Evolutionary conservation across 2,113 vertebrate genomes (phyloP).

Genomic region (Archilochus colubris): DNA sequence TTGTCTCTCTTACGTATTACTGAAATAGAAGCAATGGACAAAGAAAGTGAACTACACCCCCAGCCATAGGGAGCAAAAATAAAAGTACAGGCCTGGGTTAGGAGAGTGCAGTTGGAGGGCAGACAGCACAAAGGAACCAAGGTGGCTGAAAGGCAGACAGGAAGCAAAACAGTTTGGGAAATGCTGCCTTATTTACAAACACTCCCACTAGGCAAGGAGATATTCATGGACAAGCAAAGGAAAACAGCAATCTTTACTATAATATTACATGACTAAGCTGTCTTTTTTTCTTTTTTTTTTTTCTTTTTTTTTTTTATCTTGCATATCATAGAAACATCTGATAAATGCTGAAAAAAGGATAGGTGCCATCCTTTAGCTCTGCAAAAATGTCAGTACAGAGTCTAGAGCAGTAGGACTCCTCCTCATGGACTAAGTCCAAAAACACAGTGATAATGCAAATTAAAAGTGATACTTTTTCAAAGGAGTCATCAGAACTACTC

Average conservation of each 20-base stretch:
- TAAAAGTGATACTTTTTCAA: neutral
- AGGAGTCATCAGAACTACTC: neutral
- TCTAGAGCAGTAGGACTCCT: neutral
- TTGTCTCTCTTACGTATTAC: neutral
- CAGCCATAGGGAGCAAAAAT: neutral
- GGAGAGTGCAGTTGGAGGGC: neutral
- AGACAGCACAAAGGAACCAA: constrained; percentile 13
- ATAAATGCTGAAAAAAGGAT: neutral
- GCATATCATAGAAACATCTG: neutral
- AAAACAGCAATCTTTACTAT: constrained; percentile 10
- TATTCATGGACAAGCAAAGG: neutral
- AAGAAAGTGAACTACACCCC: neutral
- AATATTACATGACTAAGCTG: neutral
- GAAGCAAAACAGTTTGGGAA: constrained; percentile 58
- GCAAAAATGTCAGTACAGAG: neutral
- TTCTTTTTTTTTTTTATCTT: neutral
- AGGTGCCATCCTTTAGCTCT: neutral
- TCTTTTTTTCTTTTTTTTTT: no score
- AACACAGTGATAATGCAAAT: constrained; percentile 31
- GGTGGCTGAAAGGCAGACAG: constrained; percentile 25
- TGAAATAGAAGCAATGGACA: neutral
- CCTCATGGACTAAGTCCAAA: constrained; percentile 1
- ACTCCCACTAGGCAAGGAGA: constrained; percentile 13
- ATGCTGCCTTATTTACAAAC: constrained; percentile 56
- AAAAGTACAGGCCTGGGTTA: neutral